Conservation (phyloP, 2,888 invertebrate species). For the Acholoe squamosa region DNA sequence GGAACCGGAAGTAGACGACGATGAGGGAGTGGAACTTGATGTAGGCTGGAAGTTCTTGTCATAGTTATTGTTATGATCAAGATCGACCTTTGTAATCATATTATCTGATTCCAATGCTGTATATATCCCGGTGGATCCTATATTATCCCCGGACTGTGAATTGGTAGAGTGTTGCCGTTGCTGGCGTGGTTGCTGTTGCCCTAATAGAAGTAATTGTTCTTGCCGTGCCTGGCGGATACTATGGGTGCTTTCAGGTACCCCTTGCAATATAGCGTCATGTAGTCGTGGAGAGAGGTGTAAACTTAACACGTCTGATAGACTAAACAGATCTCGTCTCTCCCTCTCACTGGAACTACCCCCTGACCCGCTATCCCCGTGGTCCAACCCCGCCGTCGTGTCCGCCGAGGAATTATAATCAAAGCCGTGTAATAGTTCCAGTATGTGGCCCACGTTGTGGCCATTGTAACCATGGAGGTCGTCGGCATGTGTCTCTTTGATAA, state of each 20-base stretch:
- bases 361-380: slow-evolving; percentile 4
- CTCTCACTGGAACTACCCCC: slow-evolving; percentile 11
- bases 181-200: neutral
- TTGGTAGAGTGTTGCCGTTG: neutral
- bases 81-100: neutral
- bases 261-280: slow-evolving; percentile 28
- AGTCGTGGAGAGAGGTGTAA: slow-evolving; percentile 50
- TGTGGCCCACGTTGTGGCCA: slow-evolving; percentile 62
- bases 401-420: slow-evolving; percentile 46
- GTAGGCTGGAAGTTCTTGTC: neutral
- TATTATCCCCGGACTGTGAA: neutral
- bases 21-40: neutral
- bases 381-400: neutral
- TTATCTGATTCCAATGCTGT: neutral
- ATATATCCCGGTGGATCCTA: slow-evolving; percentile 26
- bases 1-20: neutral
- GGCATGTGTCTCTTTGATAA: slow-evolving; percentile 66
- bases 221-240: neutral
- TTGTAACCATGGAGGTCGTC: slow-evolving; percentile 64
- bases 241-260: neutral
- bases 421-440: slow-evolving; percentile 59
- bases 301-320: slow-evolving; percentile 50
- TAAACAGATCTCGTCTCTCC: neutral
- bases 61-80: neutral
- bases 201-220: too few species aligned